These are phyloP conservation scores for Hippolais icterina DNA, from an alignment of 2,113 vertebrate species.

Conservation along the genomic window DNA sequence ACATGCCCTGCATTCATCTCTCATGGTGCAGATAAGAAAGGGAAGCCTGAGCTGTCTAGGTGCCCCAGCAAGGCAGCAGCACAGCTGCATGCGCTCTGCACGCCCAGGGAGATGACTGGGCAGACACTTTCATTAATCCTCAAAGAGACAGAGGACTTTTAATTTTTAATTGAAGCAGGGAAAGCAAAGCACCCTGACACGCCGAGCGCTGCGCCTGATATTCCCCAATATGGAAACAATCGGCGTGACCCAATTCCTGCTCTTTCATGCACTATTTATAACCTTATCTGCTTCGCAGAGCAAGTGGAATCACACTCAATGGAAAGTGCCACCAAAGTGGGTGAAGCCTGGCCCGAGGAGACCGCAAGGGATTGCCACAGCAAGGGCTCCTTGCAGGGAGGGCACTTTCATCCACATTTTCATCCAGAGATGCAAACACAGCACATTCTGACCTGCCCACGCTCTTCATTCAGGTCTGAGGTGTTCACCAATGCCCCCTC, in stretches of 20 bases:
- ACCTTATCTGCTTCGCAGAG: slow-evolving; percentile 46
- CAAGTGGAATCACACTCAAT: neutral
- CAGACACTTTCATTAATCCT: neutral
- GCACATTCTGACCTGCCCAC: slow-evolving; percentile 85
- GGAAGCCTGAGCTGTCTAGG: neutral
- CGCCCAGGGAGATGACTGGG: neutral
- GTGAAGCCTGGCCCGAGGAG: slow-evolving; percentile 47
- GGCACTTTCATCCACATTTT: neutral
- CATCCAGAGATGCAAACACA: neutral
- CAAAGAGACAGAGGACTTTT: neutral
- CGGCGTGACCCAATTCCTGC: slow-evolving; percentile 54
- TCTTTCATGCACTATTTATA: slow-evolving; percentile 76
- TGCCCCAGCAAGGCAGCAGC: neutral
- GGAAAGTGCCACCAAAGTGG: slow-evolving; percentile 40
- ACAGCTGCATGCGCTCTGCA: neutral
- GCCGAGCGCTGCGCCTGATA: neutral
- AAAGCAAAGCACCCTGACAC: neutral
- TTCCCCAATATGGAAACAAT: slow-evolving; percentile 61
- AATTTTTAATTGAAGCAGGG: slow-evolving; percentile 30
- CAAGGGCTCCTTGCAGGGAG: slow-evolving; percentile 32
- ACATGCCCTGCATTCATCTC: neutral
- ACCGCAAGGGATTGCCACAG: neutral
- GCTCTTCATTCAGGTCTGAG: slow-evolving; percentile 97
- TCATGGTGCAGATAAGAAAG: rapidly evolving
- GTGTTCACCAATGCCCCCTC: slow-evolving; percentile 97